phyloP scores from a whole-genome alignment of 2,797 vertebrate species.

The Todus mexicanus region DNA sequence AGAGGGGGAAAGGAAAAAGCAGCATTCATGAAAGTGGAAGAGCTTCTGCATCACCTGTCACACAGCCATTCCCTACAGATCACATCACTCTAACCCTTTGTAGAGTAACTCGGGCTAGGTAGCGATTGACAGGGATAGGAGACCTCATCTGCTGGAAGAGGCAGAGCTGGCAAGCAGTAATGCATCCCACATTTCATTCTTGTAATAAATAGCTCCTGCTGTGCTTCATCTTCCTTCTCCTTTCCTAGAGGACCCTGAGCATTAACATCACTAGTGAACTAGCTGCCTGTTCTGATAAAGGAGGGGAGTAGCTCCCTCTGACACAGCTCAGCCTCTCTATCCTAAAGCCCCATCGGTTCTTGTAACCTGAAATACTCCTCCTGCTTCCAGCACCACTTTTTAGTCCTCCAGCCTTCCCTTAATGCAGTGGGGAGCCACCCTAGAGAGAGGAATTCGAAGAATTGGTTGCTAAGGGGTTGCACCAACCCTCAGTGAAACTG shows the following conservation, averaged over 20 bases:
- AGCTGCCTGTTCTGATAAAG: not conserved
- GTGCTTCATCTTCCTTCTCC: not conserved
- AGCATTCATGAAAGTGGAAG: not conserved
- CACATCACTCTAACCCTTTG: not conserved
- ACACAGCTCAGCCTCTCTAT: not conserved
- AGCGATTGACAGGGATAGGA: not conserved
- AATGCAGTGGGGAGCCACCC: accelerated
- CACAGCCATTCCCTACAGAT: not conserved
- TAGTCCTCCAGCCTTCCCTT: not conserved
- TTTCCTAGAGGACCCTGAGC: not conserved
- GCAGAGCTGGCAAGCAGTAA: not conserved
- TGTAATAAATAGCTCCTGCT: not conserved
- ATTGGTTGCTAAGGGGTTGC: not conserved
- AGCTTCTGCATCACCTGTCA: not conserved
- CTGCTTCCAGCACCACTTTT: not conserved
- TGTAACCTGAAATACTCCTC: not conserved
- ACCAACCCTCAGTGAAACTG: accelerated
- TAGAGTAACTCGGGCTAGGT: not conserved
- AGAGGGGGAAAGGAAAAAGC: not conserved
- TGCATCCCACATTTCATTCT: not conserved
- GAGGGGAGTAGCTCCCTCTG: not conserved
- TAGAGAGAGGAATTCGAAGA: not conserved
- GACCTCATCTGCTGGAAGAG: not conserved
- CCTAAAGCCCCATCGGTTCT: not conserved
- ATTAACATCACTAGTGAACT: not conserved